A percentile compares a stretch with the other conserved stretches of the same genome.
These are phyloP conservation scores for Aegithalos caudatus DNA, from an alignment of 2,113 vertebrate genomes.

Conservation along the genomic window DNA sequence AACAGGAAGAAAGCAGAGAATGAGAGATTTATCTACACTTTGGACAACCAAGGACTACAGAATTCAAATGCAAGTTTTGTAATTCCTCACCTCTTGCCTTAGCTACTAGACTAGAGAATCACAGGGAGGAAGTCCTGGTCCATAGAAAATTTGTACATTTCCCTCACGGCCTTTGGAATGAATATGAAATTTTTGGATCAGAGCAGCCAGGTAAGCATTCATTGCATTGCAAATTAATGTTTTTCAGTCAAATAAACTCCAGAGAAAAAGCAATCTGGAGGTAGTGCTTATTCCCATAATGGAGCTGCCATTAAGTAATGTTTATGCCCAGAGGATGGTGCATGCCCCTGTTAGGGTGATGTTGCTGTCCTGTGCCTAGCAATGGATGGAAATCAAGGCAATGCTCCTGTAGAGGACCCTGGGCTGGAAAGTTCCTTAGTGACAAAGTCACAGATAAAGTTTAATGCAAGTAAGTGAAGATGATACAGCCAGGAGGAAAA, in stretches of 20 bases:
- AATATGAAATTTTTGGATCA: neutral
- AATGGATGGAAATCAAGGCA: neutral
- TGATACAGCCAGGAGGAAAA: neutral
- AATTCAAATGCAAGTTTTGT: neutral
- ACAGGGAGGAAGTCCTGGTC: neutral
- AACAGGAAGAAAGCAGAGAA: neutral
- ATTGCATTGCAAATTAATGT: neutral
- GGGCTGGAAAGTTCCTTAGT: neutral
- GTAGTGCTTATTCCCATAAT: slow-evolving; percentile 18
- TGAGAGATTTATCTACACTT: neutral
- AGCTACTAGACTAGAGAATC: neutral
- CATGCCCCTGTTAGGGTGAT: neutral
- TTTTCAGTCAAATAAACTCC: neutral
- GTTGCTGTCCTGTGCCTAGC: neutral
- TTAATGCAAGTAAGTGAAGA: neutral
- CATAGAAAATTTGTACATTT: neutral
- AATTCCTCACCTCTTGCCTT: neutral
- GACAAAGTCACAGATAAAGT: neutral
- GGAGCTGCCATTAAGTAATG: neutral
- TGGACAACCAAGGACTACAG: neutral
- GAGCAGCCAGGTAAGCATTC: neutral
- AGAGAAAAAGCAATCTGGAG: neutral
- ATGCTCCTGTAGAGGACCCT: neutral
- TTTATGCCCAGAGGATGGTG: slow-evolving; percentile 22
- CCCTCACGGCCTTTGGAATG: neutral